Percentiles rank a stretch among this genome's conserved stretches.
Conservation (phyloP, 2,797 vertebrate genomes). For the Tinamus major region DNA sequence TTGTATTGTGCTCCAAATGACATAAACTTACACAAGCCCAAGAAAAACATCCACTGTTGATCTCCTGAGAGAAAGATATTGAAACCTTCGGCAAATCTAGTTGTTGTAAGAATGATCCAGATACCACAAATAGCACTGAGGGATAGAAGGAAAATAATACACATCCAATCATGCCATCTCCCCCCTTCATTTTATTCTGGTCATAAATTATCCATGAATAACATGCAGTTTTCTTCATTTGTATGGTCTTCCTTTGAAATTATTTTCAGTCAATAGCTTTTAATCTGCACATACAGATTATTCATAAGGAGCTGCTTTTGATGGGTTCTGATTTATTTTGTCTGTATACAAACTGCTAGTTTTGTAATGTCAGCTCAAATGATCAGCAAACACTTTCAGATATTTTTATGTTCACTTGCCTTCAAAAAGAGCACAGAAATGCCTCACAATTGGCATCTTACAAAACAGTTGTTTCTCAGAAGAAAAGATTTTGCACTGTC, state of each 20-base stretch:
- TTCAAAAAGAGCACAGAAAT: background rate
- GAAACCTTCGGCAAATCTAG: background rate
- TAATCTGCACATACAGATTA: background rate
- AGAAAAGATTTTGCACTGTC: background rate
- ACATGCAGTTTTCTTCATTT: background rate
- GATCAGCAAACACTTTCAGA: background rate
- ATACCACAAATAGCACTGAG: background rate
- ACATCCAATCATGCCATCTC: background rate
- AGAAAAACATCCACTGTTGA: background rate
- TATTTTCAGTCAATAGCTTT: background rate
- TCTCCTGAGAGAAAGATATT: background rate
- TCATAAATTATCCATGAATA: background rate
- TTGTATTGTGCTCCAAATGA: background rate
- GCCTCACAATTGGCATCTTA: accelerated
- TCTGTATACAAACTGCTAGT: background rate
- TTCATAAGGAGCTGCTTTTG: background rate
- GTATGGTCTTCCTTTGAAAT: background rate
- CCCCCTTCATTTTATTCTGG: background rate
- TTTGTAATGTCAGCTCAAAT: background rate
- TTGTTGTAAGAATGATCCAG: background rate
- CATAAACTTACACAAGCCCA: background rate
- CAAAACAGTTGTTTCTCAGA: background rate
- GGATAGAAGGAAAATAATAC: background rate
- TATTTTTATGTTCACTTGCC: background rate
- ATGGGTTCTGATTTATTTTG: conserved; percentile 8